phyloP scores from a whole-genome alignment of 1,140 invertebrate species.

The Neotoxoptera formosana region DNA sequence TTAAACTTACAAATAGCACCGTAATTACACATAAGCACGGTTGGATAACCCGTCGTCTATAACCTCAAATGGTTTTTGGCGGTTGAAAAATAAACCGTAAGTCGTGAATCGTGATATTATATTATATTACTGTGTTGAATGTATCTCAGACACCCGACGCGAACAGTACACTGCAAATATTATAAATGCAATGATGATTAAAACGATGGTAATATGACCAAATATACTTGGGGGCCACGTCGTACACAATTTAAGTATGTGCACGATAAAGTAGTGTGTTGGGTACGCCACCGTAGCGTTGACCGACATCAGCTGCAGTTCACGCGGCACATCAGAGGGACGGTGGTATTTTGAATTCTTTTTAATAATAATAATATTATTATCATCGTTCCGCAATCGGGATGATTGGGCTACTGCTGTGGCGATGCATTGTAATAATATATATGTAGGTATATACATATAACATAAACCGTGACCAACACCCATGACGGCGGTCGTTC shows the following conservation, averaged over 20 bases:
- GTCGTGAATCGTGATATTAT: not conserved
- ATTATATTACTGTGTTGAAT: not conserved
- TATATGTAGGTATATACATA: not conserved
- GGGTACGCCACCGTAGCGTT: too few species aligned
- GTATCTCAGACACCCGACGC: too few species aligned
- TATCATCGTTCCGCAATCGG: slow-evolving; percentile 23
- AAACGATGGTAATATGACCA: too few species aligned
- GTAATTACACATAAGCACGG: not conserved
- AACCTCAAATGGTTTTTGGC: slow-evolving; percentile 30
- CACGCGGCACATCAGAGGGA: not conserved
- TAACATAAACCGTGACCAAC: slow-evolving; percentile 50
- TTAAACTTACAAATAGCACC: slow-evolving; percentile 56
- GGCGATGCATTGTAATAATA: slow-evolving; percentile 11
- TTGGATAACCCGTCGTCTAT: not conserved
- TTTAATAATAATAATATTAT: not conserved
- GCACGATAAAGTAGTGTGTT: too few species aligned
- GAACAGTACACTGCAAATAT: too few species aligned
- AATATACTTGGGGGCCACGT: not conserved
- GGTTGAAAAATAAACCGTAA: slow-evolving; percentile 31
- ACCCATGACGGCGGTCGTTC: slow-evolving; percentile 56
- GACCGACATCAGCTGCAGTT: slow-evolving; percentile 7
- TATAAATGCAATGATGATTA: too few species aligned
- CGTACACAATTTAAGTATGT: not conserved
- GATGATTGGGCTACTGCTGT: slow-evolving; percentile 38
- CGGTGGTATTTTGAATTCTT: slow-evolving; percentile 11